phyloP scores from a whole-genome alignment of 2,797 vertebrate genomes.

The Gambusia yucatana region DNA sequence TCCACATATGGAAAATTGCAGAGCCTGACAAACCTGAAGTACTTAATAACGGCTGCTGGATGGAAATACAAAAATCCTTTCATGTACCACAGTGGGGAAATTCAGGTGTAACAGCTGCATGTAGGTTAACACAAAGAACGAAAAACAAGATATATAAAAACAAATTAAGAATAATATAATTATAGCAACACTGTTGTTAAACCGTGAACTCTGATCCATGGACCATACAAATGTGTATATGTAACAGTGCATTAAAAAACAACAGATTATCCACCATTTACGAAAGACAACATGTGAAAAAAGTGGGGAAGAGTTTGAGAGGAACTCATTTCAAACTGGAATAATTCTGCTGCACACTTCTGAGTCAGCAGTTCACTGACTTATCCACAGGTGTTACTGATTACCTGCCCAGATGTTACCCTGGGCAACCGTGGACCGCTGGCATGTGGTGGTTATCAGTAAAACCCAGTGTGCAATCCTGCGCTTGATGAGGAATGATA shows the following conservation, averaged over 20 bases:
- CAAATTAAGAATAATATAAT: not conserved
- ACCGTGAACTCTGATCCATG: not conserved
- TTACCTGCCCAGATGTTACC: slow-evolving; percentile 18
- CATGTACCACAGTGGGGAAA: not conserved
- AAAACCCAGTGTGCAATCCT: not conserved
- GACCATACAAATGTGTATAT: too few species aligned
- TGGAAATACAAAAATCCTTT: not conserved
- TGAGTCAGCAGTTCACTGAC: slow-evolving; percentile 10
- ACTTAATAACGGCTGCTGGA: not conserved
- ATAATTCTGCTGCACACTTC: not conserved
- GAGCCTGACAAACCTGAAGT: slow-evolving; percentile 1
- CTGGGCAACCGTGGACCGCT: slow-evolving; percentile 11
- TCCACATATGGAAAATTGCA: not conserved
- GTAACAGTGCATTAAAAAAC: too few species aligned
- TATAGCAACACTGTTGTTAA: not conserved
- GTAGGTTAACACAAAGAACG: not conserved
- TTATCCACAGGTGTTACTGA: slow-evolving; percentile 5
- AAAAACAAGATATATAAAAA: not conserved
- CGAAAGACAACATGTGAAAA: too few species aligned
- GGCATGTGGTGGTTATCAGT: slow-evolving; percentile 4
- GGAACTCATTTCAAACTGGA: not conserved
- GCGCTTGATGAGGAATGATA: slow-evolving; percentile 42
- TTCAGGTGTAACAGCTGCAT: not conserved
- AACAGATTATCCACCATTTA: too few species aligned
- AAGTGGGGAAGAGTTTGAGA: not conserved